A percentile compares a stretch with the other conserved stretches of the same genome.
Conservation (phyloP, 1,140 invertebrate genomes). For the Alviniconcha marisindica region DNA sequence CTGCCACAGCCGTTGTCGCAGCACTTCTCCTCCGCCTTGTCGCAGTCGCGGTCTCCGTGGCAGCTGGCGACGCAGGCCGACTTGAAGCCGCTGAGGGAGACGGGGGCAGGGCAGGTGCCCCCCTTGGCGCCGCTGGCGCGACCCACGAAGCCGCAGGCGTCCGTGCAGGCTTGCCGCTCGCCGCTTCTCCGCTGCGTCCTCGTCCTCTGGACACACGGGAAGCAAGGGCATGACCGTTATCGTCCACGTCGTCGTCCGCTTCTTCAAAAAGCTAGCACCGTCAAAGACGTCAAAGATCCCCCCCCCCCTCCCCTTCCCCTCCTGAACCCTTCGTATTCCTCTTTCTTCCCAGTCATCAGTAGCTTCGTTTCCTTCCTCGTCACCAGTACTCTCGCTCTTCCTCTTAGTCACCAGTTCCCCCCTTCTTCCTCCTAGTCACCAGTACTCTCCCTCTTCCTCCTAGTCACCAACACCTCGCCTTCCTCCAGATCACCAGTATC, state of each 20-base stretch:
- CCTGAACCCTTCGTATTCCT: too few relatives aligned
- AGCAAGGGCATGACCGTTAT: too few relatives aligned
- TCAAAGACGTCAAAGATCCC: not conserved
- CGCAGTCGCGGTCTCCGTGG: constrained; percentile 8
- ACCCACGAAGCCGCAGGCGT: constrained; percentile 29
- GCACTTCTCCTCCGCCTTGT: constrained; percentile 24
- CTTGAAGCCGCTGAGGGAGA: constrained; percentile 5
- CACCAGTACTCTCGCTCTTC: too few relatives aligned
- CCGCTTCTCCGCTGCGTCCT: not conserved
- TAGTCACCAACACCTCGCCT: too few relatives aligned
- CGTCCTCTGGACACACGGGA: not conserved
- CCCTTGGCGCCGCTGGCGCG: not conserved
- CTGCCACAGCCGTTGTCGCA: constrained; percentile 30
- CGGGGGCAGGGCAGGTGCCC: constrained; percentile 2
- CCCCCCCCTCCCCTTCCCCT: too few relatives aligned
- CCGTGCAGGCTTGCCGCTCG: not conserved
- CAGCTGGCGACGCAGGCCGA: constrained; percentile 35
- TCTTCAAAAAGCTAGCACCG: not conserved
- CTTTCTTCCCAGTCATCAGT: not conserved
- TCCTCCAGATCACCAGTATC: too few relatives aligned
- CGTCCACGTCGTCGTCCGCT: not conserved
- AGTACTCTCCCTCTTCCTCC: too few relatives aligned
- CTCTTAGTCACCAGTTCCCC: too few relatives aligned
- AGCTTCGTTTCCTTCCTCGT: too few relatives aligned
- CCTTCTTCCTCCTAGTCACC: too few relatives aligned